Evolutionary conservation across 2,797 vertebrate genomes (phyloP), one percentile per base, ranked within the genome.

Genomic region (Limnodromus scolopaceus): DNA sequence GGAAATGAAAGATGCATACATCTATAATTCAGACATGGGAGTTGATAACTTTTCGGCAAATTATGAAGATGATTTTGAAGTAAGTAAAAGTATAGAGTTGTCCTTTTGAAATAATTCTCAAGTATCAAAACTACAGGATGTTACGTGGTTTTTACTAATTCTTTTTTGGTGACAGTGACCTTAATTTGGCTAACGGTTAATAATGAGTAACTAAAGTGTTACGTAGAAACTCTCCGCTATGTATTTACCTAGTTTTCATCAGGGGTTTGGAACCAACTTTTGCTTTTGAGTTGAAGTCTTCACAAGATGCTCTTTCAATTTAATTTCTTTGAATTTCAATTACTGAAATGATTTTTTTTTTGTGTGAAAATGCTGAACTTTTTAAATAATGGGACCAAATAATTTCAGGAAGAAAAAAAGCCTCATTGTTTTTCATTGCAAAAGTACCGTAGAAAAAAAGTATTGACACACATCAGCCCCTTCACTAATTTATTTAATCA

Each of bases 1-100:
- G 97, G 97, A 99, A 98, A 93, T 92, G 64, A 97, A 95, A 94
- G 95, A 94, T 68, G 92, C 93, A 78, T n/a, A 46, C 53, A 23
- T 53, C 32, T 51, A 72, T 92, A 85, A 94, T 92, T 84, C 96
- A 89, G 97, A 98, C 34, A 69, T 69, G 28, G 97, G 93, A 60
- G 36, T 94, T 90, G 96, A 97, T 49, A 96, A 98, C 46, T 97
- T 89, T 61, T 75, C 87, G 74, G 75, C 89, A 43, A 94, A 96
- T 92, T 99, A 99, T 96, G 99, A 99, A 95, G 99, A 99, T 72
- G 99, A 99, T 97, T 99, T 99, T 98, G 99, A 99, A 98, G 99
- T 99, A 97, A 91, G 96, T 97, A 58, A 76, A 60, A 80, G 45
- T 46, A 22, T 87, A 11, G 11, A 54, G 6, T 20, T 84, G 57